phyloP scores from a whole-genome alignment of 2,113 vertebrate genomes.

The Grallaria varia region DNA sequence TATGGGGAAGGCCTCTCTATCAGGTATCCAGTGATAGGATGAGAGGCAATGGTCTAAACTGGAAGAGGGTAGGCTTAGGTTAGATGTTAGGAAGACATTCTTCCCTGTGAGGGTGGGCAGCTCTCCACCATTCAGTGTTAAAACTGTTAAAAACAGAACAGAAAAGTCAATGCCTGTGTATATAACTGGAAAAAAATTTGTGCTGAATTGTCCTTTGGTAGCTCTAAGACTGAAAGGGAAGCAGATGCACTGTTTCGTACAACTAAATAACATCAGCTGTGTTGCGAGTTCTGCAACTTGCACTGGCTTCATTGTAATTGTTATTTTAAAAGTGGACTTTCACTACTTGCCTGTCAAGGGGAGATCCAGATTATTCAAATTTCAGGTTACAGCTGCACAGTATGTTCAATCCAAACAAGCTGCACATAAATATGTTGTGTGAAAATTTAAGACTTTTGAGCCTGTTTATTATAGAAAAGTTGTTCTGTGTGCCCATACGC shows the following conservation, averaged over 20 bases:
- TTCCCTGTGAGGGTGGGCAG: neutral
- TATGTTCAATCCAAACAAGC: neutral
- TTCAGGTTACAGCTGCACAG: neutral
- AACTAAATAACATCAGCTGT: neutral
- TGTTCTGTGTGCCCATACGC: neutral
- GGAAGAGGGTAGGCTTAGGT: neutral
- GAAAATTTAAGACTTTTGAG: neutral
- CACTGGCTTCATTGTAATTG: neutral
- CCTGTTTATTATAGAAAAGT: conserved; percentile 43
- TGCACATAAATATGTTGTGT: neutral
- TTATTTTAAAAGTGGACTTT: neutral
- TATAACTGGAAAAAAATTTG: neutral
- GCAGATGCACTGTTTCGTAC: neutral
- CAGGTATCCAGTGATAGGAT: rapidly evolving
- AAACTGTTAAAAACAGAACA: neutral
- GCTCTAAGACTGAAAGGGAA: neutral
- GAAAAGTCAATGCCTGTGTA: neutral
- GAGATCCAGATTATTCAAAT: neutral
- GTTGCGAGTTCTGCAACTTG: neutral
- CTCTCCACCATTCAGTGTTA: neutral
- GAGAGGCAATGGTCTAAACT: neutral
- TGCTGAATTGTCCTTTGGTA: neutral
- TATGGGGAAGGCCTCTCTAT: neutral
- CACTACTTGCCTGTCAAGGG: neutral
- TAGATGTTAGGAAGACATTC: neutral